Conservation (phyloP, 1,140 invertebrate genomes). For the Drosophila ficusphila region DNA sequence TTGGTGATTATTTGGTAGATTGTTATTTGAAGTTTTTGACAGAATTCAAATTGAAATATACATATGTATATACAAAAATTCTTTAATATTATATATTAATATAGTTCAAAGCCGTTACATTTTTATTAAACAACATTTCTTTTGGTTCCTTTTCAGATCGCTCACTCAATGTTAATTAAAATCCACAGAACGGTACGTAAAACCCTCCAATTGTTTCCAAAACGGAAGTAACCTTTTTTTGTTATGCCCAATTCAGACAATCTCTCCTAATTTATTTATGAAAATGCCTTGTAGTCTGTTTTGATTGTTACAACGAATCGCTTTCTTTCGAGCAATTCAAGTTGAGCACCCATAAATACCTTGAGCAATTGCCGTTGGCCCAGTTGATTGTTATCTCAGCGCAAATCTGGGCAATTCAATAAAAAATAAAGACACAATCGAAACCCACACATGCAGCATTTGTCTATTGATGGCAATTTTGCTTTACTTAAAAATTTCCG, state of each 20-base stretch:
- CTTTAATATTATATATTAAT: no score
- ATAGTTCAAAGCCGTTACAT: no score
- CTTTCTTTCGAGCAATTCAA: constrained; percentile 13
- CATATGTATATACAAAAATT: no score
- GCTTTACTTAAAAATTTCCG: constrained; percentile 50
- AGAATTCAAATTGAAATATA: no score
- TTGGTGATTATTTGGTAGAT: no score
- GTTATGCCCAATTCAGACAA: constrained; percentile 22
- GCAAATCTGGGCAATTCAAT: constrained; percentile 71
- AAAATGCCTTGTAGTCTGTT: constrained; percentile 1
- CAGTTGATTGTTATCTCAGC: constrained; percentile 48
- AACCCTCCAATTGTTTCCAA: not conserved
- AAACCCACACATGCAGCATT: constrained; percentile 21
- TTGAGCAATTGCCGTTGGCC: constrained; percentile 21
- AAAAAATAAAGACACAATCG: constrained; percentile 55
- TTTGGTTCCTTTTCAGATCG: constrained; percentile 9
- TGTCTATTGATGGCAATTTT: constrained; percentile 53
- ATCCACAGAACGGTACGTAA: constrained; percentile 7
- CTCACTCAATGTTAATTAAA: not conserved
- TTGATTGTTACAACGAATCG: constrained; percentile 16
- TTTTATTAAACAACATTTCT: not conserved
- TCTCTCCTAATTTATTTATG: constrained; percentile 42
- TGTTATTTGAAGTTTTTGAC: no score
- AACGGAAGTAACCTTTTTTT: not conserved
- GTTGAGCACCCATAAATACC: constrained; percentile 40